Base-by-base conservation (phyloP, 2,797 vertebrate species). In the Artibeus lituratus region DNA sequence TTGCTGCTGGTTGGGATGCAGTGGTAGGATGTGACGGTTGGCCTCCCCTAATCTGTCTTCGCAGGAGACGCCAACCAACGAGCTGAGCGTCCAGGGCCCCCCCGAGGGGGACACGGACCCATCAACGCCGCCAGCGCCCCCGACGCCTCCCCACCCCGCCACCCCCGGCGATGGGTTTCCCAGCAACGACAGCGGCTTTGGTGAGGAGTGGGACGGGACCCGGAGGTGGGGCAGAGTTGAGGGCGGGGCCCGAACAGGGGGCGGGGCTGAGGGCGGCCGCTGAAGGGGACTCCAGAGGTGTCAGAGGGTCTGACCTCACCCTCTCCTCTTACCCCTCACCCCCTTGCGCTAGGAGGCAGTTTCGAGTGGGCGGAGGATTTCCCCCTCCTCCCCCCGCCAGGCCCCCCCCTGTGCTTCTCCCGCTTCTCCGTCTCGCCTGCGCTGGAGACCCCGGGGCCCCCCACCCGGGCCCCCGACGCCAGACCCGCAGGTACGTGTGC, bases 371-470 rank as follows among this genome's bases (percentile, higher is more conserved):
- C 99, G 77, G 99, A 99, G 92, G 98, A 99, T 98, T 98, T 99
- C 96, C 98, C 98, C 91, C 94, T 98, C 95, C 96, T 97, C 91
- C 98, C 97, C 96, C 97, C 96, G 2, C 96, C 97, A 91, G 97
- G 97, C 14, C 97, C 96, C 96, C 97, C 96, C 89, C 97, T 99
- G 98, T 98, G 99, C 91, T 99, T 99, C 94, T 99, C 99, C 1
- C 99, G 99, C 97, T 99, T 99, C 98, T 99, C 99, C 42, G 99
- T 99, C 98, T 99, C 99, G 96, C 99, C 99, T 55, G 99, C 99
- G 88, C 98, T 99, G 49, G 99, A 99, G 97, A 99, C 99, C 92
- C 98, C 97, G 95, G 96, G 97, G 81, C 94, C 97, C 37, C 96
- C 96, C 84, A 51, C 96, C 94, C 96, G 96, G 96, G 95, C 95